Conservation (phyloP, 1,140 invertebrate species). For the Capitella teleta region DNA sequence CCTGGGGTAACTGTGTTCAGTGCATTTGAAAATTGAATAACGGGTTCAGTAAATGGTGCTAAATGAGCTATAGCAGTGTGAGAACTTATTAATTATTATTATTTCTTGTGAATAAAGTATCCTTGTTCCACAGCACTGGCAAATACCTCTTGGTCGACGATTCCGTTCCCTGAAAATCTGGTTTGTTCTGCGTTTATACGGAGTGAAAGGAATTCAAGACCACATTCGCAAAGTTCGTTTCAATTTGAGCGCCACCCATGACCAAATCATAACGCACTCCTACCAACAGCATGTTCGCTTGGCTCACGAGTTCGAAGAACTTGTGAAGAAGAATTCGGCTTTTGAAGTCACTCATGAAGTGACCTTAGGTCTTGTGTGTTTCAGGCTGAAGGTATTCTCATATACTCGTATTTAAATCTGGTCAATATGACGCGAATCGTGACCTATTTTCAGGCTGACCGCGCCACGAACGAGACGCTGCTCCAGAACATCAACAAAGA, state of each 20-base stretch:
- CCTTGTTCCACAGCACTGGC: slow-evolving; percentile 76
- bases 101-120: not conserved
- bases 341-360: slow-evolving; percentile 94
- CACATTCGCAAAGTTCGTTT: slow-evolving; percentile 57
- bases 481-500: slow-evolving; percentile 62
- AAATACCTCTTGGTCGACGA: slow-evolving; percentile 77
- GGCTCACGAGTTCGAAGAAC: slow-evolving; percentile 62
- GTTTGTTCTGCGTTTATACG: slow-evolving; percentile 78
- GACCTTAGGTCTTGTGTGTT: slow-evolving; percentile 83
- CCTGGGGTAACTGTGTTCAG: too few species aligned
- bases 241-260: not conserved
- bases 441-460: slow-evolving; percentile 47
- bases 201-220: slow-evolving; percentile 63
- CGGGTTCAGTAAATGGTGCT: not conserved
- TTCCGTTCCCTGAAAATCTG: slow-evolving; percentile 89
- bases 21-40: not conserved
- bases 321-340: slow-evolving; percentile 56
- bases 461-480: slow-evolving; percentile 61
- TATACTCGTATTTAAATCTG: not conserved
- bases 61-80: too few species aligned
- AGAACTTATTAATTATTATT: not conserved
- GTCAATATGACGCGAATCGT: not conserved
- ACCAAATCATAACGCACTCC: not conserved
- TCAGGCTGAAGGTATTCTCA: slow-evolving; percentile 60
- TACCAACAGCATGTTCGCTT: slow-evolving; percentile 53